phyloP scores from a whole-genome alignment of 2,888 invertebrate genomes.

The Lithosia quadra region DNA sequence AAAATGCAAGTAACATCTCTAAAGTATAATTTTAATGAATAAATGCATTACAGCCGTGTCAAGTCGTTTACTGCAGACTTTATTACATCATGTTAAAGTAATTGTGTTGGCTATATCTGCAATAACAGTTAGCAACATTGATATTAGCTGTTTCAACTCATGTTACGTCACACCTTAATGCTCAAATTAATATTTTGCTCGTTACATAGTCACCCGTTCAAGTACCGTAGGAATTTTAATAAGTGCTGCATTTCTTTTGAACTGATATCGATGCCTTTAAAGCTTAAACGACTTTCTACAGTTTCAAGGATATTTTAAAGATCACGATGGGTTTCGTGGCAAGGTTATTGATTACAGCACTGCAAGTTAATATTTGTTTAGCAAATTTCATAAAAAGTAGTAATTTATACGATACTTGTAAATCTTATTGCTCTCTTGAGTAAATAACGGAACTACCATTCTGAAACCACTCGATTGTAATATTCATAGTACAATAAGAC shows the following conservation, averaged over 20 bases:
- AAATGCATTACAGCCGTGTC: conserved; percentile 24
- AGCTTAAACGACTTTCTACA: conserved; percentile 24
- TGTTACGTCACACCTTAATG: conserved; percentile 40
- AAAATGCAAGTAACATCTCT: conserved; percentile 5
- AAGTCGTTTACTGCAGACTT: conserved; percentile 37
- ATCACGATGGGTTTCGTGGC: conserved; percentile 19
- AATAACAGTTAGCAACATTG: conserved; percentile 44
- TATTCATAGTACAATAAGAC: conserved; percentile 30
- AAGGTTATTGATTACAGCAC: conserved; percentile 20
- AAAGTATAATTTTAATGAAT: conserved; percentile 5
- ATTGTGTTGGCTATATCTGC: conserved; percentile 40
- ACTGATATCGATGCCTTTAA: conserved; percentile 23
- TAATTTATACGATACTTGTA: conserved; percentile 26
- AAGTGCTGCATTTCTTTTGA: conserved; percentile 26
- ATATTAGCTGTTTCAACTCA: conserved; percentile 41
- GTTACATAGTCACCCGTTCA: conserved; percentile 24
- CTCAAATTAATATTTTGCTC: conserved; percentile 44
- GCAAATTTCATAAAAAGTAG: conserved; percentile 20
- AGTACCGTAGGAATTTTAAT: conserved; percentile 23
- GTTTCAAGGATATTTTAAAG: conserved; percentile 22
- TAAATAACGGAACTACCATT: conserved; percentile 33
- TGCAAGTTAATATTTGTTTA: conserved; percentile 18
- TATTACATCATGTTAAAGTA: conserved; percentile 41
- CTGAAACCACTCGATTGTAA: conserved; percentile 27
- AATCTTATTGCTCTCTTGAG: conserved; percentile 45